Evolutionary conservation across 2,888 invertebrate genomes (phyloP), one percentile per base, ranked within the genome.

Genomic region (Idaea straminata): DNA sequence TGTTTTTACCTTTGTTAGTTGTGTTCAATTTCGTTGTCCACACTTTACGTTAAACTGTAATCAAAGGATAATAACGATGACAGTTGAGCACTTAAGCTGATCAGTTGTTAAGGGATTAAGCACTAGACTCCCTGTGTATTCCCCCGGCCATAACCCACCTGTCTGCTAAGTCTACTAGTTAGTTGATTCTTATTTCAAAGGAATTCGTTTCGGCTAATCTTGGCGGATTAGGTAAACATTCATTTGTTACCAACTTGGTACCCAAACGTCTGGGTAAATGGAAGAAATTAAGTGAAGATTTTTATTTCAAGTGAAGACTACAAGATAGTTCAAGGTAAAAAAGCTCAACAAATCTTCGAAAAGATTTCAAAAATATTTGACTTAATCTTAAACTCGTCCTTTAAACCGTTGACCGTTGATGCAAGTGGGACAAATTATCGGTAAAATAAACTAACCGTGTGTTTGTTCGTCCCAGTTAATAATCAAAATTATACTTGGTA

Each of bases 51-150:
- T 57, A 57, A 15, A 63, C 15, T 38, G 62, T 69, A 63, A 66
- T 67, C 61, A 67, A 66, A 66, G 63, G 64, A 64, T 79, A 78
- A 77, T 79, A 74, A 74, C 74, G 73, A 79, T 75, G 77, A 76
- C 73, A 72, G 68, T 72, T 61, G 74, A 76, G 77, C 77, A 77
- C 75, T 79, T 78, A 77, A 76, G 73, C 74, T 77, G 76, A 78
- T 76, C 79, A 74, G 74, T 76, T 72, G 72, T 72, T 74, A 72
- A 66, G 66, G 78, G 77, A 81, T 83, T 78, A 81, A 75, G 75
- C 71, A 64, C 60, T 60, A 62, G 61, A 7, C 59, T 35, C 62
- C 2, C 62, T 64, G 57, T 61, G 60, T 62, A 58, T 35, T 35
- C 35, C 5, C 57, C 35, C 5, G 10, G 15, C 38, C 38, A 36